Base-by-base conservation (phyloP, 2,797 vertebrate genomes). In the Parauchenoglanis punctatus region DNA sequence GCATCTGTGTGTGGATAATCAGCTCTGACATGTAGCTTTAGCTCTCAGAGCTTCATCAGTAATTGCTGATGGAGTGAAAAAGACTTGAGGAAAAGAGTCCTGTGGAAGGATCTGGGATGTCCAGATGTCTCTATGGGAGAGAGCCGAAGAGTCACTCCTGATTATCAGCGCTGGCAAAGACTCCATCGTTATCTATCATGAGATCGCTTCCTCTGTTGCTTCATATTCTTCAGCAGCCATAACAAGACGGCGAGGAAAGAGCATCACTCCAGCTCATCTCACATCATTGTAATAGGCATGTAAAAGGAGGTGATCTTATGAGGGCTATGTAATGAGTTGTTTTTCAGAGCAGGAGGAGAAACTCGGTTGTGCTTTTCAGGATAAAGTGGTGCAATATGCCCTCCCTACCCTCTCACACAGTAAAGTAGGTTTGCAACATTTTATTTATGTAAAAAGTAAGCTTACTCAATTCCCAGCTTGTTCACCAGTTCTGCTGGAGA, bases 81-180 rank as follows among this genome's bases (percentile, higher is more conserved):
- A 81, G 85, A 82, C 78, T 84, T 49, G 35, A 35, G 35, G 35
- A 35, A 35, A 35, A 20, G 40, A 87, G 82, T 56, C 65, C 44
- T 31, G 46, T 44, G 54, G 81, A 87, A 87, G 65, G 54, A 85
- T 81, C 68, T 13, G 49, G 67, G 59, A 89, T 56, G 75, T 83
- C 75, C 85, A 77, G 12, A 35, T 65, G 49, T 56, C 81, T 68
- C 89, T 54, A 83, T 13, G 17, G 75, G 85, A 88, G 81, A 82
- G 28, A 87, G 11, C 35, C 0, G 67, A 83, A 91, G 83, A 90
- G 84, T 84, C 70, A 83, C 75, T 90, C 58, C 72, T 89, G 86
- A 89, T 90, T 88, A 90, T 89, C 81, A 87, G 82, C 28, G 3
- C 35, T 81, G 82, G 77, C 77, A 86, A 80, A 89, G 85, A 82